A percentile compares a stretch with the other conserved stretches of the same genome.
Conservation (phyloP, 2,888 invertebrate species). For the Microchrysa polita region DNA sequence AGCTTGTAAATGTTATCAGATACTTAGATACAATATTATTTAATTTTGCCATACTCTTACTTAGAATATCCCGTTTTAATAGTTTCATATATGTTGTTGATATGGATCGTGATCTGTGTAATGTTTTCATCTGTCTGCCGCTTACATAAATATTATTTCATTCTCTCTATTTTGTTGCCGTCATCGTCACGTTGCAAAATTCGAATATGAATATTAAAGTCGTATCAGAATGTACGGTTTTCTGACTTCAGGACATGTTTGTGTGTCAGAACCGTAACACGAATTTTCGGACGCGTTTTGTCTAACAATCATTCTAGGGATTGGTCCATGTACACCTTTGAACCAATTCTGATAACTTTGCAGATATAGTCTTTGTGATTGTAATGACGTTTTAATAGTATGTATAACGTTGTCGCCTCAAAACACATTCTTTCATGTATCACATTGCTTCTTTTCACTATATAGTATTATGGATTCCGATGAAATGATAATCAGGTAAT, state of each 20-base stretch:
- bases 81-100: slow-evolving; percentile 22
- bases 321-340: too few relatives aligned
- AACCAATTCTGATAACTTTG: slow-evolving; percentile 13
- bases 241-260: slow-evolving; percentile 36
- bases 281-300: slow-evolving; percentile 38
- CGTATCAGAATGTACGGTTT: slow-evolving; percentile 38
- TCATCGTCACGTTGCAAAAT: neutral
- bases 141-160: slow-evolving; percentile 31
- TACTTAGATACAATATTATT: slow-evolving; percentile 6
- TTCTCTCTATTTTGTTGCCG: neutral
- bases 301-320: neutral
- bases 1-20: neutral
- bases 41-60: slow-evolving; percentile 30
- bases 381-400: slow-evolving; percentile 39
- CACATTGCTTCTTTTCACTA: neutral
- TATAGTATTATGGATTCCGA: slow-evolving; percentile 6
- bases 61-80: slow-evolving; percentile 38
- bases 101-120: neutral
- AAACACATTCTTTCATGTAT: neutral
- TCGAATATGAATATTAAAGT: slow-evolving; percentile 13
- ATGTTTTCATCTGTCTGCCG: slow-evolving; percentile 32
- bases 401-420: neutral
- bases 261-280: slow-evolving; percentile 29
- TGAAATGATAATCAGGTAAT: slow-evolving; percentile 32
- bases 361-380: neutral